Base-by-base conservation (phyloP, 2,797 vertebrate species). In the Adelosebastes latens region DNA sequence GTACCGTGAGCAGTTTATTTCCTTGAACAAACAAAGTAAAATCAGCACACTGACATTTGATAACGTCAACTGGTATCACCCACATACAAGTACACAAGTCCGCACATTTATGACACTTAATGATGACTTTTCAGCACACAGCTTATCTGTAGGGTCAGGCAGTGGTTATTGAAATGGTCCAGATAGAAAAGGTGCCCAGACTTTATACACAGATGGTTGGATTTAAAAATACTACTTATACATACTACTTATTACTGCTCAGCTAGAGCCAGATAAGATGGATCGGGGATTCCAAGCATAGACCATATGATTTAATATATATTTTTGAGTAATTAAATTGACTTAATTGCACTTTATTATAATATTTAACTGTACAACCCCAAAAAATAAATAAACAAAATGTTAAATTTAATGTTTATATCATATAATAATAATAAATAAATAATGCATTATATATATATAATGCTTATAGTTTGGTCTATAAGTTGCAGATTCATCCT, bases 41-140 rank as follows among this genome's bases (percentile, higher is more conserved):
- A 64, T 25, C 1, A 34, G 14, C 53, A 7, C 14, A 42, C 22
- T 56, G 27, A 18, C 29, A 9, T 60, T 73, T 67, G n/a, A 72
- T 32, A 64, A 68, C 4, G 1, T 77, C 75, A 31, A 18, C 22
- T 78, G 69, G 42, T 16, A 1, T 2, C 10, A 1, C 8, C 29
- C 29, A 60, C 9, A 7, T n/a, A 12, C 7, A 11, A 46, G 24
- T n/a, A 18, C 31, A 72, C 70, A 42, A 11, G 10, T 24, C 27
- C 6, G 3, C 53, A 25, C 46, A 62, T 83, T 69, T 72, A 79
- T 77, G 29, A 81, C 59, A 12, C 32, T 16, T 14, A 25, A 49
- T 5, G 10, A 16, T 24, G 25, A 18, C 46, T 49, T 60, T 59
- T 61, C 58, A 49, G 55, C 10, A 0, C 22, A 49, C 12, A n/a